A percentile compares a stretch with the other conserved stretches of the same genome.
These are phyloP conservation scores for Nipponia nippon DNA, from an alignment of 2,113 vertebrate genomes.

Conservation along the genomic window DNA sequence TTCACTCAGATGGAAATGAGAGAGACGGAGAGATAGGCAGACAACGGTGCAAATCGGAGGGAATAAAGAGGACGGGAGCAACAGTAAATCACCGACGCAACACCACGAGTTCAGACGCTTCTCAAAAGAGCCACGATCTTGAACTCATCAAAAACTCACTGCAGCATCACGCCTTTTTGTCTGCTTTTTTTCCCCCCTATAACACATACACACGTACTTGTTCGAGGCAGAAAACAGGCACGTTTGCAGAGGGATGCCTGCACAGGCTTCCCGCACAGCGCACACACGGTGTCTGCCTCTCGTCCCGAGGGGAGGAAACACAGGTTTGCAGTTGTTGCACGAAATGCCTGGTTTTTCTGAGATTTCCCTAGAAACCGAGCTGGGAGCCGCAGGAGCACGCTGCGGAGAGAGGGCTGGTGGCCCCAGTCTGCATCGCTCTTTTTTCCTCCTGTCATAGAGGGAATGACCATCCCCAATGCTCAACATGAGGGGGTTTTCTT, in stretches of 20 bases:
- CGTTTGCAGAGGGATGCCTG: not conserved
- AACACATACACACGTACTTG: not conserved
- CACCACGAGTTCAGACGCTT: not conserved
- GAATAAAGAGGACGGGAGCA: not conserved
- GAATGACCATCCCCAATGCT: not conserved
- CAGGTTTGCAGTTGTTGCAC: not conserved
- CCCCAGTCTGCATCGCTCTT: not conserved
- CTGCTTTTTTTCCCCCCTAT: not conserved
- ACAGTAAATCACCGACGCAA: not conserved
- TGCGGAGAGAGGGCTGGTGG: not conserved
- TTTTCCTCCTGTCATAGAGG: not conserved
- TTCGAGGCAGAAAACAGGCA: not conserved
- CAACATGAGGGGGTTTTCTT: not conserved
- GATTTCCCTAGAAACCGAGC: not conserved
- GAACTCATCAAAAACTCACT: not conserved
- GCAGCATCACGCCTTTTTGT: not conserved
- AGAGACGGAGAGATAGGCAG: not conserved
- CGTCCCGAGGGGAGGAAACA: fast-evolving
- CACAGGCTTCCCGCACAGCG: fast-evolving
- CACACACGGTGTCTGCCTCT: not conserved
- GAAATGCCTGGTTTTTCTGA: not conserved
- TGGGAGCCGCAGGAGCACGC: not conserved
- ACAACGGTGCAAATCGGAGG: not conserved
- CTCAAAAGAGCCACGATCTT: not conserved
- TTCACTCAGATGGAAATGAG: constrained; percentile 20